A percentile compares a stretch with the other conserved stretches of the same genome.
These are phyloP conservation scores for Caenorhabditis doughertyi DNA, from an alignment of 2,888 invertebrate species.

Conservation along the genomic window DNA sequence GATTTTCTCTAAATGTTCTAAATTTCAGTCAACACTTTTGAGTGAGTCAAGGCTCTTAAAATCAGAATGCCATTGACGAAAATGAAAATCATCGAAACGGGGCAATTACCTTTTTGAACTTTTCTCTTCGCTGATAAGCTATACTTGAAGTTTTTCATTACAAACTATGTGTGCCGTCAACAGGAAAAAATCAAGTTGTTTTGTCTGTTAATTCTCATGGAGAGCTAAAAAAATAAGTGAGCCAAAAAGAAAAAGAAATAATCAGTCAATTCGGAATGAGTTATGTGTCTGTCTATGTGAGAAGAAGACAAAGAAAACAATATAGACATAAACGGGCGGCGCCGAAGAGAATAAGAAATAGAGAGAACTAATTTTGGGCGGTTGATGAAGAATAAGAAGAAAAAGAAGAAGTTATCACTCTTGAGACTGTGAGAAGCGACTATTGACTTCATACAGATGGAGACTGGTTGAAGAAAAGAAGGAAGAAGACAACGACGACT, in stretches of 20 bases:
- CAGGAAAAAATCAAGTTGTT: neutral
- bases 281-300: conserved; percentile 14
- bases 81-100: conserved; percentile 3
- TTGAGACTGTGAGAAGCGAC: conserved; percentile 24
- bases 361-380: conserved; percentile 3
- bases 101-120: conserved; percentile 41
- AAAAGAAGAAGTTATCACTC: conserved; percentile 45
- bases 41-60: conserved; percentile 12
- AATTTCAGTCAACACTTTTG: neutral
- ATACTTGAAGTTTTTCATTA: conserved; percentile 6
- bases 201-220: neutral
- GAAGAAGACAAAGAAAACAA: conserved; percentile 52
- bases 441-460: conserved; percentile 49
- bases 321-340: conserved; percentile 39
- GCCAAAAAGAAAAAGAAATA: conserved; percentile 12
- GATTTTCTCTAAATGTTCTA: neutral
- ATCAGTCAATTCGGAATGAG: conserved; percentile 16
- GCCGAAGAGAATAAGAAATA: conserved; percentile 21
- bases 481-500: conserved; percentile 13
- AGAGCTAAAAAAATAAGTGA: conserved; percentile 6
- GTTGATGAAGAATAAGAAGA: neutral
- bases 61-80: neutral
- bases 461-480: conserved; percentile 22
- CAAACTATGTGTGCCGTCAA: neutral
- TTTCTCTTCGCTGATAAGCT: conserved; percentile 28